Percentiles rank a stretch among this genome's conserved stretches.
Evolutionary conservation across 2,113 vertebrate species (phyloP).

Genomic region (Nyctibius bracteatus): DNA sequence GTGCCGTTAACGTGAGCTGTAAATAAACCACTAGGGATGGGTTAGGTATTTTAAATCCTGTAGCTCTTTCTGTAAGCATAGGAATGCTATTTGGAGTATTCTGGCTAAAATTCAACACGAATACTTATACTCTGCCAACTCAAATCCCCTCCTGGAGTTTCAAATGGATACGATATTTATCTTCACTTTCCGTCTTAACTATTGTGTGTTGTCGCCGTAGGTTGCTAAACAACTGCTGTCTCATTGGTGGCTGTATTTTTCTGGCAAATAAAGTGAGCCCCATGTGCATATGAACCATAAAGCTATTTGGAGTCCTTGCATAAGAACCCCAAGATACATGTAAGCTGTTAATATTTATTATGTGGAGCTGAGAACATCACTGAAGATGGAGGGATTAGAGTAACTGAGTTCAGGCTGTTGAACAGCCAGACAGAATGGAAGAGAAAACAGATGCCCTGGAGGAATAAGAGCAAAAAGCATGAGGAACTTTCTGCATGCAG

Average conservation of each 20-base stretch:
- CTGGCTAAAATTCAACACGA: constrained; percentile 33
- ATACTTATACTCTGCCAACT: constrained; percentile 27
- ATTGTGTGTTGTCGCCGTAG: constrained; percentile 30
- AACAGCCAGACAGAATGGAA: constrained; percentile 41
- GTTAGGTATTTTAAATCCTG: constrained; percentile 27
- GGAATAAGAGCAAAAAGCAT: constrained; percentile 44
- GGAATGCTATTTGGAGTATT: neutral
- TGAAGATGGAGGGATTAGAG: constrained; percentile 56
- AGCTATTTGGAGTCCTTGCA: constrained; percentile 43
- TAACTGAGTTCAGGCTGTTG: constrained; percentile 24
- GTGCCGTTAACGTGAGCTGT: neutral
- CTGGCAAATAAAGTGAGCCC: neutral
- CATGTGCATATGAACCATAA: neutral
- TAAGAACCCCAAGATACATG: constrained; percentile 46
- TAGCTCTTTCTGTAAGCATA: constrained; percentile 3
- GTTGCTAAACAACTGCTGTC: constrained; percentile 60
- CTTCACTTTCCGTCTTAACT: constrained; percentile 2
- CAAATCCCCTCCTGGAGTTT: constrained; percentile 45
- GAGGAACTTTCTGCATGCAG: constrained; percentile 44
- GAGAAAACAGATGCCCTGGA: constrained; percentile 51
- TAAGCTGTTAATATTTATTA: constrained; percentile 65
- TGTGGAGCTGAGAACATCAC: constrained; percentile 35
- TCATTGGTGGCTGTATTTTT: constrained; percentile 8
- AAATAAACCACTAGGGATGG: neutral
- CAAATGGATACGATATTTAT: constrained; percentile 40